Evolutionary conservation across 2,113 vertebrate genomes (phyloP), one percentile per base, ranked within the genome.

Genomic region (Marmota monax): DNA sequence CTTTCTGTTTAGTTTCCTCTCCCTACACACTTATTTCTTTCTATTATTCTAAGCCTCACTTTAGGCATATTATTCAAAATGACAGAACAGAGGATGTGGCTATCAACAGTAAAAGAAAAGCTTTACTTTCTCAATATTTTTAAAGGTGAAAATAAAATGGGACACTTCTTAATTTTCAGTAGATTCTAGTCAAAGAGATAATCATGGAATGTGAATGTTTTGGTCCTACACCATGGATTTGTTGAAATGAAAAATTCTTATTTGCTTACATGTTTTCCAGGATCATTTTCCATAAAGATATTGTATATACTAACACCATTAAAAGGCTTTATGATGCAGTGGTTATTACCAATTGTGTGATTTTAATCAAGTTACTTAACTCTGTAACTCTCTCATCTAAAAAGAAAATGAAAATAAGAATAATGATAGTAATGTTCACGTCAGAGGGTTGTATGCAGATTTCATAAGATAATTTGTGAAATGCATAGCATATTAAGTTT

Each of bases 181-280:
- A 72, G 4, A 90, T 39, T 92, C 48, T 45, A 61, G 48, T 84
- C 22, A 95, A 72, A 82, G 37, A 94, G 70, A 78, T 14, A 95
- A 90, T 18, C 39, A 34, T 61, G 13, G 56, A 5, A 37, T n/a
- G 42, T 74, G n/a, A 78, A 79, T 69, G 4, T 27, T 85, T 78
- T 92, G 61, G 39, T 72, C 51, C 22, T 77, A 88, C 17, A 61
- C 29, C 42, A 79, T 39, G 4, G 88, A 63, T 90, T 77, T 86
- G 42, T 8, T 88, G 61, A 93, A 95, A 96, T 69, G 27, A 85
- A 29, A 34, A n/a, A 77, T 92, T 79, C 29, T 23, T 78, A 45
- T 56, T 73, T 88, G 45, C 76, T 78, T 53, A 80, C 7, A 78
- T 2, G 16, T 69, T 85, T 97, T 65, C n/a, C n/a, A 78, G 29